A percentile compares a stretch with the other conserved stretches of the same genome.
Evolutionary conservation across 2,888 invertebrate species (phyloP).

Genomic region (Limnephilus auricula): DNA sequence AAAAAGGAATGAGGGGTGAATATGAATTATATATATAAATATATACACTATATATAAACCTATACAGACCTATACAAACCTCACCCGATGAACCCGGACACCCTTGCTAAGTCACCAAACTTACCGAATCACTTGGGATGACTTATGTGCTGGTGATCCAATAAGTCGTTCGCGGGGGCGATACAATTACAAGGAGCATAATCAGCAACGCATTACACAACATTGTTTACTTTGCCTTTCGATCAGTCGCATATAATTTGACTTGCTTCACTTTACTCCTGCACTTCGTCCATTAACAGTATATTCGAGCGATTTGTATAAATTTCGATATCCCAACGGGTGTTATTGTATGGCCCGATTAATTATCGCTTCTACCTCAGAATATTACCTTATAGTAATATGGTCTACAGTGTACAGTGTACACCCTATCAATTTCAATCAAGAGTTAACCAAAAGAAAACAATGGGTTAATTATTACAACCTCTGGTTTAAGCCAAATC

Average conservation of each 20-base stretch:
- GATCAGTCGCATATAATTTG: not conserved
- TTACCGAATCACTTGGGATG: too few relatives aligned
- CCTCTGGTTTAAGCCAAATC: not conserved
- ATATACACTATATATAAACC: too few relatives aligned
- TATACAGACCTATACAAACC: too few relatives aligned
- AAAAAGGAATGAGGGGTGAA: too few relatives aligned
- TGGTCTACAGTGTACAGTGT: not conserved
- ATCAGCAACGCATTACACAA: too few relatives aligned
- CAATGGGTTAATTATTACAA: constrained; percentile 45
- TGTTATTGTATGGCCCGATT: constrained; percentile 13
- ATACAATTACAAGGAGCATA: too few relatives aligned
- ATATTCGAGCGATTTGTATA: constrained; percentile 14
- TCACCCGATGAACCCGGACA: too few relatives aligned
- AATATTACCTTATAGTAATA: not conserved
- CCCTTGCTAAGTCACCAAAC: too few relatives aligned
- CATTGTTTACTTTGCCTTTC: too few relatives aligned
- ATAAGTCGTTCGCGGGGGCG: too few relatives aligned
- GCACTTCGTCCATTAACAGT: not conserved
- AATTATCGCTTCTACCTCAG: not conserved
- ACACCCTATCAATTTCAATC: constrained; percentile 63
- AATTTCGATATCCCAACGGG: constrained; percentile 31
- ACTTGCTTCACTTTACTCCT: not conserved
- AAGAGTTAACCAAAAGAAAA: constrained; percentile 63
- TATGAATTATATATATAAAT: too few relatives aligned
- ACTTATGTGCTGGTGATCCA: too few relatives aligned